Evolutionary conservation across 2,797 vertebrate genomes (phyloP).

Genomic region (Channa striata): DNA sequence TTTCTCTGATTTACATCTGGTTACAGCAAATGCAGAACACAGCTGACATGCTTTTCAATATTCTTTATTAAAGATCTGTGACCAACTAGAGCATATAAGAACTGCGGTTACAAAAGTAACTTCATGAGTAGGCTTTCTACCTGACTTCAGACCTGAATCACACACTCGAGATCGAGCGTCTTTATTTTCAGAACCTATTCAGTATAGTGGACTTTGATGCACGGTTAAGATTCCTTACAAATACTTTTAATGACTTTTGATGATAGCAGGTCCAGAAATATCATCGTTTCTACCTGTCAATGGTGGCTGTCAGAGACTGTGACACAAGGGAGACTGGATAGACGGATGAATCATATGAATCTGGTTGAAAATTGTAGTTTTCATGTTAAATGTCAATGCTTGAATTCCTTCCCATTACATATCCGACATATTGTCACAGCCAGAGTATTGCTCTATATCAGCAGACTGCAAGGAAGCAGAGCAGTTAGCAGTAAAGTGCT

Average conservation of each 20-base stretch:
- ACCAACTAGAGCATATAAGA: too few relatives aligned
- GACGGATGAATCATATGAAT: background rate
- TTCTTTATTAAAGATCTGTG: too few relatives aligned
- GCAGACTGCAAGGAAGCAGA: constrained; percentile 36
- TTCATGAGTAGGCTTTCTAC: too few relatives aligned
- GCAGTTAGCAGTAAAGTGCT: constrained; percentile 46
- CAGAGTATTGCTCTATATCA: constrained; percentile 8
- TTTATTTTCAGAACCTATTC: background rate
- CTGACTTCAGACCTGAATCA: too few relatives aligned
- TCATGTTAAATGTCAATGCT: background rate
- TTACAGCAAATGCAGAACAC: too few relatives aligned
- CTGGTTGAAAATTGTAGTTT: background rate
- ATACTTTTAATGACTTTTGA: too few relatives aligned
- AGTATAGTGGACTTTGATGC: background rate
- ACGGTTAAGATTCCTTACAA: background rate
- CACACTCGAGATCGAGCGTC: too few relatives aligned
- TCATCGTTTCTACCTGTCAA: background rate
- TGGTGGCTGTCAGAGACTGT: background rate
- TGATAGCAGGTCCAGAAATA: too few relatives aligned
- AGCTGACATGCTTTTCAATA: too few relatives aligned
- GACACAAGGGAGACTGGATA: background rate
- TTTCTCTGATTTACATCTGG: too few relatives aligned
- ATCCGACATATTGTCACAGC: constrained; percentile 22
- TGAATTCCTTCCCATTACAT: constrained; percentile 9
- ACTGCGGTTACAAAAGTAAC: too few relatives aligned